Conservation (phyloP, 2,888 invertebrate genomes). For the Caenorhabditis doughertyi region DNA sequence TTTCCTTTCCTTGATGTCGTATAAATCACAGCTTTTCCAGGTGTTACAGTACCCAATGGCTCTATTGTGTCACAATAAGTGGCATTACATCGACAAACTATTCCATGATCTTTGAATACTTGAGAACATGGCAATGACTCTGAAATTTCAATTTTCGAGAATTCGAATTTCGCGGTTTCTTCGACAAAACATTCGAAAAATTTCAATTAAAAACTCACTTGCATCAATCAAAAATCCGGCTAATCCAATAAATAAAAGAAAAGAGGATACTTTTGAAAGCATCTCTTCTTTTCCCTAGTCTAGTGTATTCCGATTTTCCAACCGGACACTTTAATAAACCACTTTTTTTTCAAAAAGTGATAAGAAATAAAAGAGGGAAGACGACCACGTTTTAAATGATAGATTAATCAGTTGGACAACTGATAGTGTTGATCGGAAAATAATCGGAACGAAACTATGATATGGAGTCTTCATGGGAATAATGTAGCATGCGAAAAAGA, state of each 20-base stretch:
- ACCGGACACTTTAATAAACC: constrained; percentile 13
- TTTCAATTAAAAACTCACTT: constrained; percentile 11
- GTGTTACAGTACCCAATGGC: constrained; percentile 51
- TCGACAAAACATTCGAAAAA: not conserved
- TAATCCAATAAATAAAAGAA: not conserved
- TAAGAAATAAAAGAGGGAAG: not conserved
- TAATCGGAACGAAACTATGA: constrained; percentile 16
- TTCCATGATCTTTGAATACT: constrained; percentile 56
- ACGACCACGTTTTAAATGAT: constrained; percentile 56
- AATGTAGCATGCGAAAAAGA: not conserved
- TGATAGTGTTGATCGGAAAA: constrained; percentile 8
- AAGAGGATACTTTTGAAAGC: not conserved
- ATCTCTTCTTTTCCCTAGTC: constrained; percentile 16
- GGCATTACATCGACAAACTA: constrained; percentile 75
- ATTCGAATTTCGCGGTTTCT: too few species aligned
- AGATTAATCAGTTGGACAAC: constrained; percentile 16
- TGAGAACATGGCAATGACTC: constrained; percentile 40
- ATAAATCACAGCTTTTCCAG: constrained; percentile 66
- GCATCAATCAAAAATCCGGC: constrained; percentile 5
- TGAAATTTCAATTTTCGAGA: not conserved
- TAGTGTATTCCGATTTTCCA: constrained; percentile 28
- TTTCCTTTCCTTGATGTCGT: constrained; percentile 68
- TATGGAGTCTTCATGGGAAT: not conserved
- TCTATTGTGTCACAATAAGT: constrained; percentile 76
- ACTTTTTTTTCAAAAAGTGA: constrained; percentile 17